Evolutionary conservation across 1,140 invertebrate species (phyloP), one percentile per base, ranked within the genome.

Genomic region (Platorchestia sp.): DNA sequence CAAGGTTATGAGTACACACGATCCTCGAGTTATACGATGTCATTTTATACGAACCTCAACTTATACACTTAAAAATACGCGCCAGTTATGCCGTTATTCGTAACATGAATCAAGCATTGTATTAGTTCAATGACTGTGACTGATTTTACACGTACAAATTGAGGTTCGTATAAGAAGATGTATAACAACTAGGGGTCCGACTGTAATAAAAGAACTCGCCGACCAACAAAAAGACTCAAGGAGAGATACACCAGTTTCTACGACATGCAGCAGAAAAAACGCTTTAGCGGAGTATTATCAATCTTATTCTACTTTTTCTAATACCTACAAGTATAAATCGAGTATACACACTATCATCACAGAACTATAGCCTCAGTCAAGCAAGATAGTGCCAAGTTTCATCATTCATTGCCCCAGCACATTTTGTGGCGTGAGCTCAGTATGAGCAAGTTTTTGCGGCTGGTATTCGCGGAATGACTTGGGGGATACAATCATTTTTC

Each of bases 301-400:
- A n/a, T 27, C 10, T 14, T 75, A 75, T 75, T 10, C 59, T 75
- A 75, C 59, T 75, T 75, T 27, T 22, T 3, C 59, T 75, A 75
- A 75, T 75, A 75, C 36, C 59, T 75, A 75, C 59, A 75, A 36
- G 59, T 19, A 75, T 75, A 75, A 75, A 75, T 75, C 59, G 59
- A 75, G 59, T 75, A 75, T 75, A 75, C 59, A 75, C 59, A 75
- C 59, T 75, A 75, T 75, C 59, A 75, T 75, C 59, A 75, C 59
- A 75, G 59, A 75, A 75, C 59, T 75, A 75, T 10, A 75, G 59
- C 59, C 59, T 75, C 59, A 75, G 59, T 75, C 59, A 75, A 14
- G 59, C 59, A 75, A 75, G 59, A 22, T 36, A 36, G 59, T 22
- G 59, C 59, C 3, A 75, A 75, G 10, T 75, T 75, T 22, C 19